These are phyloP conservation scores for Menidia beryllina DNA, from an alignment of 2,113 vertebrate genomes.

Conservation along the genomic window DNA sequence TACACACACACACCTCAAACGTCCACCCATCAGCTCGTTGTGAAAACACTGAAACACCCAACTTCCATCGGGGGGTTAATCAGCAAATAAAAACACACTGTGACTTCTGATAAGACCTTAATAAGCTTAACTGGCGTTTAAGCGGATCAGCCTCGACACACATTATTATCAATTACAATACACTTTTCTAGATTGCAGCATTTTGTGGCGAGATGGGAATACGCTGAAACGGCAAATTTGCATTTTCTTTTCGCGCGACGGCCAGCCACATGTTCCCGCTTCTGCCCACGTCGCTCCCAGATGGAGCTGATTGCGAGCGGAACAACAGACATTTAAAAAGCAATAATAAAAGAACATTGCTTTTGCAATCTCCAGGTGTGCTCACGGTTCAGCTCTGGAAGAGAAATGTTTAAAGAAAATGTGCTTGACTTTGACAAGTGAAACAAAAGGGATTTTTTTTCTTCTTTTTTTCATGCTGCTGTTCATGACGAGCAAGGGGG, in stretches of 20 bases:
- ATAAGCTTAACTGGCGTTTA: constrained; percentile 60
- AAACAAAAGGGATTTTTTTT: constrained; percentile 35
- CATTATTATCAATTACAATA: constrained; percentile 63
- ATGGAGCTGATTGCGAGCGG: constrained; percentile 11
- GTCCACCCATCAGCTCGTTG: neutral
- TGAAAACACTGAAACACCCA: constrained; percentile 13
- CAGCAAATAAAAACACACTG: constrained; percentile 37
- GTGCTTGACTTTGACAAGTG: constrained; percentile 49
- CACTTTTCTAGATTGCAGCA: constrained; percentile 42
- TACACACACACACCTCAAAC: neutral
- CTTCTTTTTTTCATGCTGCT: too few species aligned
- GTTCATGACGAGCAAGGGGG: neutral
- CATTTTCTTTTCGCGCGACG: constrained; percentile 21
- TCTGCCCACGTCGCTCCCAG: neutral
- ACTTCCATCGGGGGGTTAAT: constrained; percentile 30
- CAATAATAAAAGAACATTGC: constrained; percentile 16
- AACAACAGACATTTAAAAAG: constrained; percentile 20
- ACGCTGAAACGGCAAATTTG: constrained; percentile 37
- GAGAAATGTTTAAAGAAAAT: constrained; percentile 30
- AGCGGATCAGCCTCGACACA: constrained; percentile 49
- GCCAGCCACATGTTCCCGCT: neutral
- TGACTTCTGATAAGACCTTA: constrained; percentile 58
- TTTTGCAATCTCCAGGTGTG: neutral
- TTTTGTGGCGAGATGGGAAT: constrained; percentile 23
- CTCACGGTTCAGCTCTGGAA: constrained; percentile 8